Evolutionary conservation across 1,140 invertebrate genomes (phyloP).

Genomic region (Zaprionus gabonicus): DNA sequence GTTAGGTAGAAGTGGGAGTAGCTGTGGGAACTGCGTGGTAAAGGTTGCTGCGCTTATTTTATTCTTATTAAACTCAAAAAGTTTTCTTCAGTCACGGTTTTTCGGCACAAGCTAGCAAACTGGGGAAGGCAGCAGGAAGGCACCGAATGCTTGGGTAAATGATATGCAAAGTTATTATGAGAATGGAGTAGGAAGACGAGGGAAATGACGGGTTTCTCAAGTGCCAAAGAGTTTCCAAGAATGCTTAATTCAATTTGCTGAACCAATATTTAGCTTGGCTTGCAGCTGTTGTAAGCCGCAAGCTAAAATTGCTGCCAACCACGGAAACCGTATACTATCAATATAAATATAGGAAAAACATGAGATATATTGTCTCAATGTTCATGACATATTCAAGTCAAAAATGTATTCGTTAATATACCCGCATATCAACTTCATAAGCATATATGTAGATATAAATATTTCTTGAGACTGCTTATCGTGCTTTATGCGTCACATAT

Average conservation of each 20-base stretch:
- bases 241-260: conserved; percentile 63
- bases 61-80: conserved; percentile 57
- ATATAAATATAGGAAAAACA: neutral
- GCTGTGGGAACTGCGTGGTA: conserved; percentile 9
- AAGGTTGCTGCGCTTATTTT: conserved; percentile 54
- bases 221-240: conserved; percentile 34
- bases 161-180: conserved; percentile 53
- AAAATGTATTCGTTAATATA: too few relatives aligned
- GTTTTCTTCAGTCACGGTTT: conserved; percentile 38
- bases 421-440: neutral
- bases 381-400: neutral
- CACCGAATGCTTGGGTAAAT: conserved; percentile 27
- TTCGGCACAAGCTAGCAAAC: conserved; percentile 7
- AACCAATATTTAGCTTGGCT: conserved; percentile 44
- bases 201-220: neutral
- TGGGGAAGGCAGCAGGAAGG: conserved; percentile 6
- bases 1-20: neutral
- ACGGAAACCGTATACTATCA: neutral
- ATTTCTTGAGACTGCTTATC: conserved; percentile 12
- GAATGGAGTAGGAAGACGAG: neutral
- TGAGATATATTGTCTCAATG: neutral
- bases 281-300: conserved; percentile 21
- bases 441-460: neutral
- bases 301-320: neutral
- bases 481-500: neutral